Percentiles rank a stretch among this genome's conserved stretches.
Evolutionary conservation across 2,113 vertebrate genomes (phyloP).

Genomic region (Otolemur garnettii): DNA sequence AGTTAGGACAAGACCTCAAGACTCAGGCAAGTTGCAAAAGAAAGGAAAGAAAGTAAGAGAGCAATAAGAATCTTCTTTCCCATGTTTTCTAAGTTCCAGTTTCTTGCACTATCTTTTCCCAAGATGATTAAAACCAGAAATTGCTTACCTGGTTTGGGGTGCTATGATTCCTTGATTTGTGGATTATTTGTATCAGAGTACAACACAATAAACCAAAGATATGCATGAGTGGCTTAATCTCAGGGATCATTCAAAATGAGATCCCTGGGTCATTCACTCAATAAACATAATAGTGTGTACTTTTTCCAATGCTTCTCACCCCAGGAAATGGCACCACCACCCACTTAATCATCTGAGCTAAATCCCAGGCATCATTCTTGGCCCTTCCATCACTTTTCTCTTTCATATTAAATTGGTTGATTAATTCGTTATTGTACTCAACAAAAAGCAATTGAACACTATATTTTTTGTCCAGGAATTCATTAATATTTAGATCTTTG

Average conservation of each 20-base stretch:
- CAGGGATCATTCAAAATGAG: background rate
- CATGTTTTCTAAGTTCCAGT: constrained; percentile 7
- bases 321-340: background rate
- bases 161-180: background rate
- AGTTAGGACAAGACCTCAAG: background rate
- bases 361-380: background rate
- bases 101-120: constrained; percentile 29
- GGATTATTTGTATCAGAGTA: background rate
- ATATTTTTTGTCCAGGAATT: background rate
- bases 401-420: background rate
- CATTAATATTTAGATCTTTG: background rate
- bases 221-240: background rate
- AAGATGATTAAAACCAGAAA: background rate
- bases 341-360: constrained; percentile 35
- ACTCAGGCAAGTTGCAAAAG: background rate
- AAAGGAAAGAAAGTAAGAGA: background rate
- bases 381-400: background rate
- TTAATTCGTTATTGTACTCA: constrained; percentile 6
- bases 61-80: background rate
- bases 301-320: background rate
- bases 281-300: background rate
- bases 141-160: background rate
- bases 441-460: constrained; percentile 24
- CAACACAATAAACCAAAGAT: constrained; percentile 3
- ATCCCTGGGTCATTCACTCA: background rate